Evolutionary conservation across 2,113 vertebrate genomes (phyloP).

Genomic region (Cnemophilus loriae): DNA sequence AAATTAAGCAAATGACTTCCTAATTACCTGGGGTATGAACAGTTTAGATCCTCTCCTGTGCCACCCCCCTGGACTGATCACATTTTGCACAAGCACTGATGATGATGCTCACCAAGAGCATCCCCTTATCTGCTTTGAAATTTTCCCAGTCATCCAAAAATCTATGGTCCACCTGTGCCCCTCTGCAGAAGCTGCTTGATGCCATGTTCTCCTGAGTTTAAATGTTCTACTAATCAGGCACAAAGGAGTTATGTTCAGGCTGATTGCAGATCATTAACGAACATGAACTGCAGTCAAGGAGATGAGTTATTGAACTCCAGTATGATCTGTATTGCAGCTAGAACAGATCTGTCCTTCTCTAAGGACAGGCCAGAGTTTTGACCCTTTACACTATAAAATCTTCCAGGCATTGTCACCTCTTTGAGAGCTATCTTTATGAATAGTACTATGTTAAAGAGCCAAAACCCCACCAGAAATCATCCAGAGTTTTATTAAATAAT

Average conservation of each 20-base stretch:
- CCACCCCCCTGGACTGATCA: fast-evolving
- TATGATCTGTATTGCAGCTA: not conserved
- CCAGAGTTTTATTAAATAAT: not conserved
- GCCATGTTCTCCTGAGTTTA: not conserved
- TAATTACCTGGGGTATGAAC: not conserved
- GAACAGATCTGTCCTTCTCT: not conserved
- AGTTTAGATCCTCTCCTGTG: not conserved
- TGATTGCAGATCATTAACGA: not conserved
- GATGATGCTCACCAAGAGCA: not conserved
- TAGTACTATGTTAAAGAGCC: fast-evolving
- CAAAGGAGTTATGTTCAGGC: not conserved
- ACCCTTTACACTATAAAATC: not conserved
- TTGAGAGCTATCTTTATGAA: not conserved
- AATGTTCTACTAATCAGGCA: not conserved
- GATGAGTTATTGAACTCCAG: not conserved
- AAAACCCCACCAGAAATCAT: not conserved
- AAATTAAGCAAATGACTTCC: not conserved
- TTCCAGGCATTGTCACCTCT: not conserved
- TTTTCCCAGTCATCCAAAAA: not conserved
- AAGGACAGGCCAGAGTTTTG: not conserved
- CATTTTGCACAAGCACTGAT: not conserved
- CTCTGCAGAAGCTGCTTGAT: not conserved
- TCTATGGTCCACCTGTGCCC: not conserved
- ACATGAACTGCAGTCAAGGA: not conserved
- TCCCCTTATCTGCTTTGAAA: not conserved